A percentile compares a stretch with the other conserved stretches of the same genome.
phyloP scores from a whole-genome alignment of 2,888 invertebrate species.

The Drosophila fulvimacula region DNA sequence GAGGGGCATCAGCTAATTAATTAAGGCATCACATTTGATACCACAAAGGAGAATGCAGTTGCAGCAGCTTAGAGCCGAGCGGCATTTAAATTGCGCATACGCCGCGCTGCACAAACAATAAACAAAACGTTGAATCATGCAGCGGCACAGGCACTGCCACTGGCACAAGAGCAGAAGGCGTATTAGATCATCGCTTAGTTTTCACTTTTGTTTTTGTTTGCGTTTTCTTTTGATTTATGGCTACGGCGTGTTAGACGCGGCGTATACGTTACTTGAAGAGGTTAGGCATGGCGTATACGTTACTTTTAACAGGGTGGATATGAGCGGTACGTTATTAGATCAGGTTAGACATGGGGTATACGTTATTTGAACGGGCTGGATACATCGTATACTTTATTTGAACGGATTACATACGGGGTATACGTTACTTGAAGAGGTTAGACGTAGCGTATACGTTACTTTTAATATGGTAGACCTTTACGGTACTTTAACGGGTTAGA shows the following conservation, averaged over 20 bases:
- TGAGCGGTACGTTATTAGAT: constrained; percentile 42
- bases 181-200: constrained; percentile 41
- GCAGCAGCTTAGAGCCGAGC: constrained; percentile 29
- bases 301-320: constrained; percentile 14
- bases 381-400: constrained; percentile 42
- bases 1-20: constrained; percentile 40
- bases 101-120: constrained; percentile 32
- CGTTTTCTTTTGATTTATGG: not conserved
- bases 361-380: constrained; percentile 41
- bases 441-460: not conserved
- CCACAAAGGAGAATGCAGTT: constrained; percentile 36
- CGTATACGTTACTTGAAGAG: constrained; percentile 14
- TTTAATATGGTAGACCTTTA: too few species aligned
- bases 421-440: constrained; percentile 12
- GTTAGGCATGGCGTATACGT: not conserved
- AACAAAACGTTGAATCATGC: constrained; percentile 41
- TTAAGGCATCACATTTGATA: constrained; percentile 47
- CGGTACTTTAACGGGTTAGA: constrained; percentile 50
- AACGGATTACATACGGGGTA: constrained; percentile 26
- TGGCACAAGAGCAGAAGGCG: not conserved
- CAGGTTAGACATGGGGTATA: constrained; percentile 35
- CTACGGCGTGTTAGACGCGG: constrained; percentile 13
- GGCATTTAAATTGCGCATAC: constrained; percentile 49
- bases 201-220: constrained; percentile 8
- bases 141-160: not conserved